These are phyloP conservation scores for Trichomycterus rosablanca DNA, from an alignment of 2,113 vertebrate genomes.

Conservation along the genomic window DNA sequence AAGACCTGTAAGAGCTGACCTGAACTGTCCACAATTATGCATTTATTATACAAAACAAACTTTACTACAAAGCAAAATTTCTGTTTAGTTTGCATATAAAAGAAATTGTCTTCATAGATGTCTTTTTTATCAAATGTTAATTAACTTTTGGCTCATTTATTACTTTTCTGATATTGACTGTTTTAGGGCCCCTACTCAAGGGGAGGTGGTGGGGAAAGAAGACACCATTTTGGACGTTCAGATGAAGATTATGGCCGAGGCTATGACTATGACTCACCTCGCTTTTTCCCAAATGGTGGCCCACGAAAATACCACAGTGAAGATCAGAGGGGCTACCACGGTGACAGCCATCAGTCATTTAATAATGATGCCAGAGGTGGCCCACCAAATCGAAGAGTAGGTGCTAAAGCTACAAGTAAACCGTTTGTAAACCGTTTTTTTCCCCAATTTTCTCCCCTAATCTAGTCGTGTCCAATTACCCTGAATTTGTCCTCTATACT, in stretches of 20 bases:
- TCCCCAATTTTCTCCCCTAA: too few species aligned
- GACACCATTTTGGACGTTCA: conserved; percentile 57
- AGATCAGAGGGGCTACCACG: conserved; percentile 63
- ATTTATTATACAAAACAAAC: too few species aligned
- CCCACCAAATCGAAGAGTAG: conserved; percentile 62
- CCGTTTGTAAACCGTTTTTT: too few species aligned
- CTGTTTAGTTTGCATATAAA: background rate
- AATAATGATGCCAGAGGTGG: conserved; percentile 56
- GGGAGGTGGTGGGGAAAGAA: conserved; percentile 53
- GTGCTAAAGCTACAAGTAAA: background rate
- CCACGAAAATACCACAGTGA: conserved; percentile 63
- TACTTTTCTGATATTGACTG: too few species aligned
- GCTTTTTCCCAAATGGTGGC: conserved; percentile 65
- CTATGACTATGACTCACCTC: conserved; percentile 65
- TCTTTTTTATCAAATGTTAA: background rate
- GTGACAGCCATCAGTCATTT: conserved; percentile 56
- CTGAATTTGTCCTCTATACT: too few species aligned
- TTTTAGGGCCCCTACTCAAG: conserved; percentile 58
- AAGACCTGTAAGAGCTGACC: conserved; percentile 59
- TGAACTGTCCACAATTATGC: too few species aligned
- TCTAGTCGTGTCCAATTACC: too few species aligned
- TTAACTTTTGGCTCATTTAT: background rate
- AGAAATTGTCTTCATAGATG: background rate
- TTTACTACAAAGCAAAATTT: too few species aligned
- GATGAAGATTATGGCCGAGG: conserved; percentile 62